Base-by-base conservation (phyloP, 2,888 invertebrate species). In the Crepidodera aurea region DNA sequence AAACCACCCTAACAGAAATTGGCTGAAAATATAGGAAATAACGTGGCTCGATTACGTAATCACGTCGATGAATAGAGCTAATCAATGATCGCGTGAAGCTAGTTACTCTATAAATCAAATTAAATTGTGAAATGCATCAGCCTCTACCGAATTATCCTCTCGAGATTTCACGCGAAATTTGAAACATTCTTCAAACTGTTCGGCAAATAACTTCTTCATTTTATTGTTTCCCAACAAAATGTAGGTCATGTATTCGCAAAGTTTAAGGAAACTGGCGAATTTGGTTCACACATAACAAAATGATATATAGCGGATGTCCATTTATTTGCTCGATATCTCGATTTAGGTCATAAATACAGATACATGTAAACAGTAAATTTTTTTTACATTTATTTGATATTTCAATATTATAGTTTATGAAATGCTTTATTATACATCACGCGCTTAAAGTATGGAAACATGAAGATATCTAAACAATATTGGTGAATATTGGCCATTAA, bases 51-150 rank as follows among this genome's bases (percentile, higher is more conserved):
- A 8, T 40, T 10, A 32, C 10, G 32, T 32, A 32, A 32, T 32
- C 40, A 40, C 13, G 34, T 34, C 34, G 13, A 34, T 34, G 34
- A 34, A 34, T 40, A 40, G 8, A 40, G 10, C 18, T 40, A 40
- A 40, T 40, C 18, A 40, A 18, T 40, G 40, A 40, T 40, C 40
- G 15, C 40, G 40, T 40, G 40, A 3, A 40, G 12, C 8, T 40
- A 4, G 13, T 13, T 37, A 13, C 37, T 37, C 13, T 10, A 4
- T 37, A 10, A 37, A 37, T 37, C 15, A 4, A 10, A 37, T 13
- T 37, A 29, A 29, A 29, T 29, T 29, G 29, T 29, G 29, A 29
- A 29, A 29, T 1, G 10, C 29, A 10, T 8, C 29, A 29, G 10
- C 29, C 5, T 6, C 8, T 29, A 8, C 29, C 5, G 29, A 29